A percentile compares a stretch with the other conserved stretches of the same genome.
Conservation (phyloP, 2,888 invertebrate species). For the Allolobophora icterica region DNA sequence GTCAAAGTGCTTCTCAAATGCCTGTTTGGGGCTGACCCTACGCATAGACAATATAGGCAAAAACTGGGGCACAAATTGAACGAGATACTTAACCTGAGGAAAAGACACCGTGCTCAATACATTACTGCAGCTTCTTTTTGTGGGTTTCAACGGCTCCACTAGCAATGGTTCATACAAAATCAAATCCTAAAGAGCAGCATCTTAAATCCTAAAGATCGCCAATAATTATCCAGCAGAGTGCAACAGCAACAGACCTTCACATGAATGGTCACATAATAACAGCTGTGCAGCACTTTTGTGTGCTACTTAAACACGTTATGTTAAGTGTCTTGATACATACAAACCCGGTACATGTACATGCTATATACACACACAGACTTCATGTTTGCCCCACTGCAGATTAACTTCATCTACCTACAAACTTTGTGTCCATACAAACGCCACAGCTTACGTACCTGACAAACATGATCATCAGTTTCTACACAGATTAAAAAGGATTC, state of each 20-base stretch:
- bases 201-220: background rate
- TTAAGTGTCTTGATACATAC: too few species aligned
- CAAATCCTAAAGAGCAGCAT: background rate
- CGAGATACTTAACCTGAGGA: background rate
- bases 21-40: background rate
- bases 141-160: background rate
- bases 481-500: background rate
- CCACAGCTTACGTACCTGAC: background rate
- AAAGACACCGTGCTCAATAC: background rate
- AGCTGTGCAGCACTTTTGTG: too few species aligned
- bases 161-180: background rate
- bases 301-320: too few species aligned
- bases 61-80: background rate
- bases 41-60: background rate
- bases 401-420: background rate
- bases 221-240: background rate
- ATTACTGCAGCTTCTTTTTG: background rate
- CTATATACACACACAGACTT: too few species aligned
- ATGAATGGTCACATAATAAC: background rate
- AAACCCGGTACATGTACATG: too few species aligned
- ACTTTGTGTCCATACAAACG: background rate
- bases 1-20: conserved; percentile 4
- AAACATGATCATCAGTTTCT: background rate
- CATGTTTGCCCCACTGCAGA: background rate
- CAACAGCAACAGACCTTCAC: background rate